Conservation (phyloP, 2,797 vertebrate species). For the Rhabdomys pumilio region DNA sequence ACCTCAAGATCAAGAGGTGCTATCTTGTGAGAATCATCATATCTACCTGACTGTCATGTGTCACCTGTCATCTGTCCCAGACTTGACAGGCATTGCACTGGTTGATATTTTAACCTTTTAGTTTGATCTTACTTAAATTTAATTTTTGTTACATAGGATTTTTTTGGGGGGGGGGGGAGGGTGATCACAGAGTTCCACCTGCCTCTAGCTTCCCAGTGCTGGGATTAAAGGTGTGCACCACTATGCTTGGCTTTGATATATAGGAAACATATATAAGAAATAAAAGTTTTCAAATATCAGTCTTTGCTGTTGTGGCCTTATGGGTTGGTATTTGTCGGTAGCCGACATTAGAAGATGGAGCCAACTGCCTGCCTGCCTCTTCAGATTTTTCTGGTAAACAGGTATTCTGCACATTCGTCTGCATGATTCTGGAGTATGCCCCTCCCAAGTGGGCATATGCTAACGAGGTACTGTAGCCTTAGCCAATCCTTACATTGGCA, state of each 20-base stretch:
- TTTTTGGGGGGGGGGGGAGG: background rate
- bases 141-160: background rate
- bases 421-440: too few relatives aligned
- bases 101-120: slow-evolving; percentile 28
- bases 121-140: slow-evolving; percentile 30
- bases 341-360: too few relatives aligned
- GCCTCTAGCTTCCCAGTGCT: background rate
- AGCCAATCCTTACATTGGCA: too few relatives aligned
- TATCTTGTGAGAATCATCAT: background rate
- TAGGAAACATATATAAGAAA: background rate
- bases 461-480: too few relatives aligned
- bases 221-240: background rate
- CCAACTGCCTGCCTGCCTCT: too few relatives aligned
- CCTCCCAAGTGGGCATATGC: too few relatives aligned
- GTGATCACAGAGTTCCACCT: background rate
- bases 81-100: background rate
- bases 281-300: background rate
- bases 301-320: background rate
- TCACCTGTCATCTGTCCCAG: background rate
- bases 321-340: background rate
- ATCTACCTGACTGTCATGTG: too few relatives aligned
- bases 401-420: too few relatives aligned
- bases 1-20: background rate
- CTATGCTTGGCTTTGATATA: background rate
- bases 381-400: too few relatives aligned